Percentiles rank a stretch among this genome's conserved stretches.
Conservation (phyloP, 2,888 invertebrate genomes). For the Agrilus mali region DNA sequence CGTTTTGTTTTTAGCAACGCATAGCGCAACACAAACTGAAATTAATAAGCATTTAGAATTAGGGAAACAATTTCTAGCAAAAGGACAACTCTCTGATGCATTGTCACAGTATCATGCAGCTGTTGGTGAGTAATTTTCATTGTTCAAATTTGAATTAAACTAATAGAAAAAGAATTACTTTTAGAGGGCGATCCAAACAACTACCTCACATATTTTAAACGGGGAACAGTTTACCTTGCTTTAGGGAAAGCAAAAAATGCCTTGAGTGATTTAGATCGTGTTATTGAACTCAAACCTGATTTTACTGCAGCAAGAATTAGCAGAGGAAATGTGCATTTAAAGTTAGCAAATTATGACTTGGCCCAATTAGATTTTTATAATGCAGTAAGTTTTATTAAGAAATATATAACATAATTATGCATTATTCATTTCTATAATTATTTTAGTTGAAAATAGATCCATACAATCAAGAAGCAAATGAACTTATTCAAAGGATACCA, state of each 20-base stretch:
- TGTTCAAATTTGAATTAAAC: background rate
- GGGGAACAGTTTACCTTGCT: constrained; percentile 93
- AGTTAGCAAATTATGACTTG: constrained; percentile 71
- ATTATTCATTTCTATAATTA: constrained; percentile 3
- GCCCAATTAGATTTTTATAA: constrained; percentile 72
- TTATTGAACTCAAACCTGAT: constrained; percentile 87
- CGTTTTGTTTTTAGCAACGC: constrained; percentile 45
- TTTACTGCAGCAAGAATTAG: constrained; percentile 74
- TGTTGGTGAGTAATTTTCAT: constrained; percentile 55
- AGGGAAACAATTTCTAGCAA: constrained; percentile 82
- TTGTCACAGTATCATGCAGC: constrained; percentile 96
- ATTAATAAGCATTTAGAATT: constrained; percentile 88
- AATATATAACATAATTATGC: background rate
- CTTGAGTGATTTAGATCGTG: constrained; percentile 83
- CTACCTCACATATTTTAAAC: constrained; percentile 90
- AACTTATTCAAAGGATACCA: constrained; percentile 52
- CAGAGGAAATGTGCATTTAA: constrained; percentile 76
- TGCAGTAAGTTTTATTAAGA: constrained; percentile 55
- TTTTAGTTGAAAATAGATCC: constrained; percentile 56
- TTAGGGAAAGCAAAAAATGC: constrained; percentile 93
- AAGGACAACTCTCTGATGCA: constrained; percentile 91
- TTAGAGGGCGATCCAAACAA: constrained; percentile 91
- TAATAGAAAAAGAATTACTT: constrained; percentile 18
- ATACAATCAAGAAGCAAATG: constrained; percentile 61
- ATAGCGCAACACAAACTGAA: constrained; percentile 59